These are phyloP conservation scores for Lepidonotus clava DNA, from an alignment of 2,888 invertebrate species.

Conservation along the genomic window DNA sequence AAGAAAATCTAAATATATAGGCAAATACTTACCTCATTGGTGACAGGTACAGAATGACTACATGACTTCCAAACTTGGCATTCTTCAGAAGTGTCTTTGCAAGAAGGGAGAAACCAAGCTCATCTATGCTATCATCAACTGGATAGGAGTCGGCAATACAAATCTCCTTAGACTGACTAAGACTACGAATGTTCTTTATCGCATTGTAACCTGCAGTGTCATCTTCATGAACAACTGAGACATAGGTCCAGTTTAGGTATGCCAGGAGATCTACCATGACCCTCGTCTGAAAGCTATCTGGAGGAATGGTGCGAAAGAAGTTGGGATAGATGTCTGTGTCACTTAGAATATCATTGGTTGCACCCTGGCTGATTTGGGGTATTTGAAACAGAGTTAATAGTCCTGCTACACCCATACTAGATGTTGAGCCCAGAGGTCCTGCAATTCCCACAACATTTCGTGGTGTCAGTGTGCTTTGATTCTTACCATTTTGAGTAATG, in stretches of 20 bases:
- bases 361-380: slow-evolving; percentile 65
- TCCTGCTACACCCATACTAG: slow-evolving; percentile 64
- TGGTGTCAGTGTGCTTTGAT: too few relatives aligned
- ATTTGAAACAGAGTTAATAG: slow-evolving; percentile 63
- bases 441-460: slow-evolving; percentile 65
- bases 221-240: slow-evolving; percentile 64
- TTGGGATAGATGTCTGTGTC: slow-evolving; percentile 62
- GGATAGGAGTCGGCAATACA: slow-evolving; percentile 37
- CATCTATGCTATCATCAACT: slow-evolving; percentile 20
- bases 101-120: not conserved
- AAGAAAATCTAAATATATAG: too few relatives aligned
- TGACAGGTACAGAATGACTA: not conserved
- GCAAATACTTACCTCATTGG: too few relatives aligned
- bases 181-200: slow-evolving; percentile 23
- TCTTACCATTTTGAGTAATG: too few relatives aligned
- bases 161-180: not conserved
- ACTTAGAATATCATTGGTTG: slow-evolving; percentile 64
- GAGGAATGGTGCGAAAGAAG: slow-evolving; percentile 65
- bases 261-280: slow-evolving; percentile 64
- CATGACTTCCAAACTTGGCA: slow-evolving; percentile 31
- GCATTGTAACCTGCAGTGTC: slow-evolving; percentile 51
- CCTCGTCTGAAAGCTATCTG: slow-evolving; percentile 64
- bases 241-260: slow-evolving; percentile 64
- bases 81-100: not conserved
- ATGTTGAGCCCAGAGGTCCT: slow-evolving; percentile 64